These are phyloP conservation scores for Anabacerthia variegaticeps DNA, from an alignment of 2,797 vertebrate genomes.

Conservation along the genomic window DNA sequence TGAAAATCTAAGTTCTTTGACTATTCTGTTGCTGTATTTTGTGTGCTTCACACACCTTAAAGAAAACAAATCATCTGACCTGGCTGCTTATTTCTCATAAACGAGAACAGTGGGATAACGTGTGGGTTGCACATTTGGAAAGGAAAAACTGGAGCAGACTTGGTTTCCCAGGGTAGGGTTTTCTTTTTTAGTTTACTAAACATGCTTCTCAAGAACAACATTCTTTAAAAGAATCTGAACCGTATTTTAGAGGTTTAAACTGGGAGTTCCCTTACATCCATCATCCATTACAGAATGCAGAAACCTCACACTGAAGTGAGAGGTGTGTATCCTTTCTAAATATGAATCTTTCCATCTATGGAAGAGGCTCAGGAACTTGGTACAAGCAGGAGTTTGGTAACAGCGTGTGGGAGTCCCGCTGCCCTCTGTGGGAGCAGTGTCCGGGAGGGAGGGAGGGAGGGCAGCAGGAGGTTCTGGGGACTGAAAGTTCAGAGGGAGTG, in stretches of 20 bases:
- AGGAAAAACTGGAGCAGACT: neutral
- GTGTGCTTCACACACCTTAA: neutral
- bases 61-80: conserved; percentile 12
- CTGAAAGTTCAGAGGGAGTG: fast-evolving
- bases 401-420: fast-evolving
- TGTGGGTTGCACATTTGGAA: neutral
- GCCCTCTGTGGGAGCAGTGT: fast-evolving
- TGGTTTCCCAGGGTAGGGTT: neutral
- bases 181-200: neutral
- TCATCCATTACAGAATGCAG: neutral
- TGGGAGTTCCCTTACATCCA: neutral
- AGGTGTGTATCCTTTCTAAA: neutral
- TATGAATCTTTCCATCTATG: fast-evolving
- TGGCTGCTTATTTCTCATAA: neutral
- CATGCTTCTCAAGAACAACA: neutral
- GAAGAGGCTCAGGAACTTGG: neutral
- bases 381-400: neutral
- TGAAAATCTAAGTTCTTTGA: neutral
- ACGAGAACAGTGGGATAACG: neutral
- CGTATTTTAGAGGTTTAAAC: neutral
- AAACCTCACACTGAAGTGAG: neutral
- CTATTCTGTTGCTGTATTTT: neutral
- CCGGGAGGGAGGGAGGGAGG: neutral
- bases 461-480: neutral
- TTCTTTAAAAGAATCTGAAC: neutral